Evolutionary conservation across 1,140 invertebrate species (phyloP), one percentile per base, ranked within the genome.

Genomic region (Tetragonula clypearis): DNA sequence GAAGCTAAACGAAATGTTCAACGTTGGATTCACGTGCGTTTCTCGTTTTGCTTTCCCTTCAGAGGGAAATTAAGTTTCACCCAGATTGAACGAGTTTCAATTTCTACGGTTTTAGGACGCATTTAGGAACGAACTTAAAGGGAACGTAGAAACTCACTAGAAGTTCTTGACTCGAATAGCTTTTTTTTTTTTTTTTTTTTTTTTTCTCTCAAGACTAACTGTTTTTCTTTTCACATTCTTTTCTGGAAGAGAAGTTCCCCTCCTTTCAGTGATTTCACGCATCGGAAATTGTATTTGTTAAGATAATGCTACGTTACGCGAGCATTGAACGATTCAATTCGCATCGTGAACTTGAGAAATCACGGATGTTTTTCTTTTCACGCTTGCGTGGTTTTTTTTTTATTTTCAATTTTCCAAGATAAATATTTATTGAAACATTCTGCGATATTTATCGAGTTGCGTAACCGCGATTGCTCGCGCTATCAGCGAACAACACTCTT

Each of bases 261-360:
- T 78, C 75, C 49, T 76, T 60, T 66, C 75, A 78, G 60, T 49
- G 21, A 78, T 78, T 78, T 78, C 58, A 78, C 75, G 58, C 75
- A 65, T 49, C 58, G 35, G 1, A 26, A 41, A 65, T 5, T 19
- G 60, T 17, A 65, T 78, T 78, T 78, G 65, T 78, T 78, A 65
- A 78, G 26, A 49, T 65, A 77, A 49, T 35, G 26, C 19, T 35
- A 30, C 49, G 8, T 78, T 65, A 65, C 49, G 62, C 60, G 35
- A 53, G 35, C 75, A 19, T 3, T 78, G 53, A 77, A 77, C 49
- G 41, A 78, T 65, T 78, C 75, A 30, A 78, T 78, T 30, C 41
- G 26, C 26, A 60, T 23, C 30, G 17, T 26, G 58, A n/a, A 49
- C 49, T 65, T 26, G 21, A 65, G 41, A 49, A 78, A 56, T 49